phyloP scores from a whole-genome alignment of 2,113 vertebrate species.

The Lagopus leucura region DNA sequence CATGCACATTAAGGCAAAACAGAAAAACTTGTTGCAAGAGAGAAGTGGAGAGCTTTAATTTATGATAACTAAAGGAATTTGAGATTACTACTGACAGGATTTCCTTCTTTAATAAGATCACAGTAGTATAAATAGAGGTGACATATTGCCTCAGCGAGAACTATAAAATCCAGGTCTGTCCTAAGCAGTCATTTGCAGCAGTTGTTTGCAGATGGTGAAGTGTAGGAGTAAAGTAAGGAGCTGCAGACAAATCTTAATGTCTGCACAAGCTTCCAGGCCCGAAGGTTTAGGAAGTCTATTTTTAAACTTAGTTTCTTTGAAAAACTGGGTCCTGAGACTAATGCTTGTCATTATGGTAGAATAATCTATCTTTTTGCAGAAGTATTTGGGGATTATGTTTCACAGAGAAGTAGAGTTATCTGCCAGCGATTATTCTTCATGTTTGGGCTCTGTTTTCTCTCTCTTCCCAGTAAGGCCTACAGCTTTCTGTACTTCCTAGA shows the following conservation, averaged over 20 bases:
- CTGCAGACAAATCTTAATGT: constrained; percentile 31
- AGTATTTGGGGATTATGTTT: constrained; percentile 45
- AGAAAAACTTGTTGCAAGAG: background rate
- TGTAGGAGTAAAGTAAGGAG: background rate
- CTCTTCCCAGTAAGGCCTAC: background rate
- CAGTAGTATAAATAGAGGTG: constrained; percentile 37
- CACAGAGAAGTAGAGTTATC: background rate
- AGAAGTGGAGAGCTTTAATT: constrained; percentile 28
- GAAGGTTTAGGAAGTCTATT: constrained; percentile 47
- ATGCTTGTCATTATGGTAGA: constrained; percentile 17
- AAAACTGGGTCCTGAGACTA: background rate
- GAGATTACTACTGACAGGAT: constrained; percentile 32
- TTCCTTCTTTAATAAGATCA: constrained; percentile 53
- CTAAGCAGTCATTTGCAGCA: background rate
- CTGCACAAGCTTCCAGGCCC: constrained; percentile 1
- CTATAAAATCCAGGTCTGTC: background rate
- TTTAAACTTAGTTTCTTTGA: constrained; percentile 52
- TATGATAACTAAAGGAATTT: constrained; percentile 27
- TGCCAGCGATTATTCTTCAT: constrained; percentile 39
- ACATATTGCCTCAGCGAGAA: constrained; percentile 31
- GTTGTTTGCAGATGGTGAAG: constrained; percentile 43
- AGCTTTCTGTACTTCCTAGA: background rate
- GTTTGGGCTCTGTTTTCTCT: constrained; percentile 43
- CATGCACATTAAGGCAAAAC: background rate
- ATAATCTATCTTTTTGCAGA: constrained; percentile 46